phyloP scores from a whole-genome alignment of 2,888 invertebrate genomes.

The Endomychus coccineus region DNA sequence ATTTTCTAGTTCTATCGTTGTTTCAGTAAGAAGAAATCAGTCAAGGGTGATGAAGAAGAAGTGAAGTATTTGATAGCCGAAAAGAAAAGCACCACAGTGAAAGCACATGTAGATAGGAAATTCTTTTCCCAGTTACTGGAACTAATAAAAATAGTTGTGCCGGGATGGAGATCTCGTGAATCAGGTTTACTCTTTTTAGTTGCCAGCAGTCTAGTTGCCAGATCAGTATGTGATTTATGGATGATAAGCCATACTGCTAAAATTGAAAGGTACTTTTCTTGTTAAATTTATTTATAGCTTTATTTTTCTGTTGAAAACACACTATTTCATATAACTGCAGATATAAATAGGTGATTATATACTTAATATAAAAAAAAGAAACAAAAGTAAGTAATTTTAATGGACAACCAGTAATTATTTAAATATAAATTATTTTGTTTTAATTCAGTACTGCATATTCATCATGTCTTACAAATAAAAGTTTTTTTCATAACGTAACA shows the following conservation, averaged over 20 bases:
- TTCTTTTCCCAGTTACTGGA: constrained; percentile 63
- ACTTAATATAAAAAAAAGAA: no score
- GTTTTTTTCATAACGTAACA: no score
- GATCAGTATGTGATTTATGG: constrained; percentile 96
- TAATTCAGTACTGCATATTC: no score
- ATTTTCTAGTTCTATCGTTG: no score
- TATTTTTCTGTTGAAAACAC: no score
- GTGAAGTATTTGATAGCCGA: constrained; percentile 75
- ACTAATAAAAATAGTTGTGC: constrained; percentile 69
- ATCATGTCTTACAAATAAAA: no score
- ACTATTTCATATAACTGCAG: no score
- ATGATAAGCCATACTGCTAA: constrained; percentile 91
- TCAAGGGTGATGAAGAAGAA: constrained; percentile 57
- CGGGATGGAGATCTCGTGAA: constrained; percentile 71
- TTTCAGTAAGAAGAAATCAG: constrained; percentile 44
- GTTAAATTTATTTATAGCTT: no score
- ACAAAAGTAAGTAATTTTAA: no score
- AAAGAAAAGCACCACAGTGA: constrained; percentile 45
- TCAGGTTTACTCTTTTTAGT: constrained; percentile 64
- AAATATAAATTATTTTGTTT: no score
- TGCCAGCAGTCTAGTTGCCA: constrained; percentile 72
- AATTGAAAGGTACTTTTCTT: constrained; percentile 87
- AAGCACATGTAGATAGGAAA: constrained; percentile 68
- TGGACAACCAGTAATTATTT: no score
- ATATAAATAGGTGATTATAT: no score